These are phyloP conservation scores for Rhingia rostrata DNA, from an alignment of 2,888 invertebrate genomes.

Conservation along the genomic window DNA sequence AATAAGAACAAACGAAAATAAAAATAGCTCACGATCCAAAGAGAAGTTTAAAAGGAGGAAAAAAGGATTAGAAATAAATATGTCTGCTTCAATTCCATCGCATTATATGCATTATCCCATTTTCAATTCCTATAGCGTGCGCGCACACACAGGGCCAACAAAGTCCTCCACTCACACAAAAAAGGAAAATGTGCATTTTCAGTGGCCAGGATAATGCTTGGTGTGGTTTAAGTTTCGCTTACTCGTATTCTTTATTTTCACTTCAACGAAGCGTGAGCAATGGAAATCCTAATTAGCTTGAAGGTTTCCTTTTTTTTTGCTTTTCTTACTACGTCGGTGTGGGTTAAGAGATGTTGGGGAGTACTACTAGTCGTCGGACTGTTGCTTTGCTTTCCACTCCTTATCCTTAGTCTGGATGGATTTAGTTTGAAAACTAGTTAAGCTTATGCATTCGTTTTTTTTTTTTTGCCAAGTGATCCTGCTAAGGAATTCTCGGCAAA, in stretches of 20 bases:
- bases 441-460: conserved; percentile 54
- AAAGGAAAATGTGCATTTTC: conserved; percentile 38
- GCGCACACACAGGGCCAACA: neutral
- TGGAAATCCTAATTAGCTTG: conserved; percentile 73
- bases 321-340: conserved; percentile 1
- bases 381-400: conserved; percentile 11
- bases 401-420: conserved; percentile 49
- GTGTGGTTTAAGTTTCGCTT: conserved; percentile 57
- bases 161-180: conserved; percentile 13
- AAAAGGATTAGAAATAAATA: conserved; percentile 58
- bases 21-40: neutral
- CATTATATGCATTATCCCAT: conserved; percentile 38
- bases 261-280: conserved; percentile 71
- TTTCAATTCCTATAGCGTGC: neutral
- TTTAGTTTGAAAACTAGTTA: conserved; percentile 74
- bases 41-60: too few relatives aligned
- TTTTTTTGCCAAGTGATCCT: neutral
- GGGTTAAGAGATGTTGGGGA: neutral
- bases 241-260: conserved; percentile 60
- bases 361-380: conserved; percentile 5
- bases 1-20: conserved; percentile 1
- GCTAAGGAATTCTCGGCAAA: conserved; percentile 40
- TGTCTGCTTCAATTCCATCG: conserved; percentile 35
- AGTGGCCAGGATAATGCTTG: conserved; percentile 61
- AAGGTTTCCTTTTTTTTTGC: conserved; percentile 31